These are phyloP conservation scores for Tineola bisselliella DNA, from an alignment of 2,888 invertebrate genomes.

Conservation along the genomic window DNA sequence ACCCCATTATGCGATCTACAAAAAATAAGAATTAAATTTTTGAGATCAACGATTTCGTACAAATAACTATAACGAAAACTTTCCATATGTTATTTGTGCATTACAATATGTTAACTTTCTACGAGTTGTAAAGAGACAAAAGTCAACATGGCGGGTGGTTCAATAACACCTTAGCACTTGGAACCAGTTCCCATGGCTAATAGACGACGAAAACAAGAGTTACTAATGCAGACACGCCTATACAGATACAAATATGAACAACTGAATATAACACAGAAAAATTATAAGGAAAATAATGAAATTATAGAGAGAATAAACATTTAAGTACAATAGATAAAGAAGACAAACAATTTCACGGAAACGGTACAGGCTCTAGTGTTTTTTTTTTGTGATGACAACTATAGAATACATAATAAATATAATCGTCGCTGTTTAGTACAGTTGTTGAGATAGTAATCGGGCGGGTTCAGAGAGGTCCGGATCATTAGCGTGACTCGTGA, in stretches of 20 bases:
- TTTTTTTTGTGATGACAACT: background rate
- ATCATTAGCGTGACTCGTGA: slow-evolving; percentile 25
- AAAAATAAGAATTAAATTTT: background rate
- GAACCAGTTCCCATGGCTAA: slow-evolving; percentile 50
- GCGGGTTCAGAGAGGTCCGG: slow-evolving; percentile 22
- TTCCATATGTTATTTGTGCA: background rate
- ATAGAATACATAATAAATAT: background rate
- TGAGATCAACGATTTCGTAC: background rate
- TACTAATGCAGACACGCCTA: background rate
- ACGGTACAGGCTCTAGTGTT: background rate
- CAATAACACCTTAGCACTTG: slow-evolving; percentile 16
- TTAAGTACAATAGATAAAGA: background rate
- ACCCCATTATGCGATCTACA: background rate
- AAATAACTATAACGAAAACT: background rate
- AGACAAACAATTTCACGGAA: no score
- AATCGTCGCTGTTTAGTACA: background rate
- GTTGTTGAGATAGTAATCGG: slow-evolving; percentile 16
- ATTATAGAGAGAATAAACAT: no score
- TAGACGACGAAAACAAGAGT: slow-evolving; percentile 6
- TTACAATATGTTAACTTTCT: background rate
- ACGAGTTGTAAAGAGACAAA: background rate
- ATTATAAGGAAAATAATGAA: background rate
- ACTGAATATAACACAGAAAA: background rate
- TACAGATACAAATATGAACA: background rate
- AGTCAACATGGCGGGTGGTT: background rate